Evolutionary conservation across 2,113 vertebrate genomes (phyloP).

Genomic region (Coreoperca whiteheadi): DNA sequence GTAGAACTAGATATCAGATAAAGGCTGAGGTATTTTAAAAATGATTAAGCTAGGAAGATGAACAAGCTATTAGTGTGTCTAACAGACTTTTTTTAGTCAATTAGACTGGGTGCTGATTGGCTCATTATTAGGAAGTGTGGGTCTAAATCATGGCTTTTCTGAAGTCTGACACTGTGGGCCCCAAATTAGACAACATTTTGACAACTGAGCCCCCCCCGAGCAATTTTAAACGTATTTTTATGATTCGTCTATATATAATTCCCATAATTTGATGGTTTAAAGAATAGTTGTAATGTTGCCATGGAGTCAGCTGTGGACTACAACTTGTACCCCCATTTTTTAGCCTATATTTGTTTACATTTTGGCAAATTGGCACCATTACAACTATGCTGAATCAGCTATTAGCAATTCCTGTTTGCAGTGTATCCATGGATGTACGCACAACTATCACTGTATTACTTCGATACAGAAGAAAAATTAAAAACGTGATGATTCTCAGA

Average conservation of each 20-base stretch:
- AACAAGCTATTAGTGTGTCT: not conserved
- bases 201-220: too few species aligned
- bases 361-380: not conserved
- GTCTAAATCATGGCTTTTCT: not conserved
- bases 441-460: not conserved
- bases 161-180: not conserved
- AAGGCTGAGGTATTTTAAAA: not conserved
- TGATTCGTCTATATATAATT: too few species aligned
- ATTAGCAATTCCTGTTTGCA: not conserved
- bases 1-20: not conserved
- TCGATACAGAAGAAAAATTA: not conserved
- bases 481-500: too few species aligned
- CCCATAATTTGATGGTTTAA: too few species aligned
- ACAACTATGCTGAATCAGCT: not conserved
- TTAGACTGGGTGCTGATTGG: not conserved
- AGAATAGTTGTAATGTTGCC: not conserved
- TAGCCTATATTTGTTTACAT: not conserved
- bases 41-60: not conserved
- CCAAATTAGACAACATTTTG: too few species aligned
- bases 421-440: too few species aligned
- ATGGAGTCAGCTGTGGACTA: not conserved
- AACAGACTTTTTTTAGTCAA: not conserved
- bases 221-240: too few species aligned
- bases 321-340: not conserved
- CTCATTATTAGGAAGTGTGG: not conserved